Base-by-base conservation (phyloP, 2,797 vertebrate species). In the Sebastes paucispinis region DNA sequence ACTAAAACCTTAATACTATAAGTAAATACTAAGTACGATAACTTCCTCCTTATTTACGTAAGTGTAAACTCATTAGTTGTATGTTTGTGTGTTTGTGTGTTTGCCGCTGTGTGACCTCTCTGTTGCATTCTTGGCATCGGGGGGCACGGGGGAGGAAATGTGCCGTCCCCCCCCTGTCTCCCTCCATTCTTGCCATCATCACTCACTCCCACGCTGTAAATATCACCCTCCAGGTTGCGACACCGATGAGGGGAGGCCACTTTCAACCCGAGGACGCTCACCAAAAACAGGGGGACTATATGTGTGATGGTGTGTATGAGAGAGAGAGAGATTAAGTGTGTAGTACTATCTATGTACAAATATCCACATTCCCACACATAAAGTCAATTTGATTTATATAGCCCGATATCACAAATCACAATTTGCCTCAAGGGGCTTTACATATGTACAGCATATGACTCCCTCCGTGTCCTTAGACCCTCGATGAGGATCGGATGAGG, bases 151-250 rank as follows among this genome's bases (percentile, higher is more conserved):
- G 59, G 74, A 83, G 80, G 73, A 90, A 81, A 75, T 29, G 64
- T 70, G 34, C n/a, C 5, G 2, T 14, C 76, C 78, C 68, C 65
- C 68, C 73, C 73, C 50, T 11, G 77, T 77, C 77, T 84, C 62
- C 62, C 75, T 77, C 71, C 70, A 63, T 83, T 57, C 43, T 75
- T 67, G 70, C 85, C 76, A 75, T 90, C 91, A 89, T 89, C 87
- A 84, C 85, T 89, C 83, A 87, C 88, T 80, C 88, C 88, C 77
- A 87, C 87, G 70, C 86, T 81, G 88, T 90, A 91, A 94, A 93
- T 89, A 92, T 92, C 87, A 89, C 79, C 81, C 87, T 91, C 65
- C 82, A 82, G 81, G 85, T 80, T 80, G 84, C 36, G 63, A 84
- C 81, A 87, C 77, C 32, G 80, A 86, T 29, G 79, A 81, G 66